Conservation (phyloP, 2,113 vertebrate species). For the Crotophaga sulcirostris region DNA sequence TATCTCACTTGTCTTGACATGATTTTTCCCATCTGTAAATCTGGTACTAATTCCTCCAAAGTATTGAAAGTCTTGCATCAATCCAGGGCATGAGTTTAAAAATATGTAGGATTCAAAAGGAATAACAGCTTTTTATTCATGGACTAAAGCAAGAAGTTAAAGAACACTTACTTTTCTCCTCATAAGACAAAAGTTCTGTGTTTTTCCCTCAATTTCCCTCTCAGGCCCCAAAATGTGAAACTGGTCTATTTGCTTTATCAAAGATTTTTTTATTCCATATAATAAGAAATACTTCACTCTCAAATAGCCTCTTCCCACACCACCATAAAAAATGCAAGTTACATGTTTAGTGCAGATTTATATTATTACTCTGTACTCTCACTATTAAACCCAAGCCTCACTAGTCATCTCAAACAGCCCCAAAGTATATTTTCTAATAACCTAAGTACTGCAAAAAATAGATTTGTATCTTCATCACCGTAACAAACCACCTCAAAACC, state of each 20-base stretch:
- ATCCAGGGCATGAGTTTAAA: neutral
- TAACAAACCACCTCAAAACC: neutral
- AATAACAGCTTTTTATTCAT: neutral
- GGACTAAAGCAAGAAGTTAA: neutral
- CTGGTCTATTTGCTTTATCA: neutral
- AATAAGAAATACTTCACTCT: neutral
- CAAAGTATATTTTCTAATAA: neutral
- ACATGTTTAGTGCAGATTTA: neutral
- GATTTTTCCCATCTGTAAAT: neutral
- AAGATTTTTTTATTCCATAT: neutral
- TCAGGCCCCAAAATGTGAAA: neutral
- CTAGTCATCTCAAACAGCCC: neutral
- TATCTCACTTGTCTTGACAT: neutral
- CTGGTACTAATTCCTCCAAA: neutral
- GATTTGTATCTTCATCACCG: neutral
- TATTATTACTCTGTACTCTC: neutral
- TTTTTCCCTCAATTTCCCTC: neutral
- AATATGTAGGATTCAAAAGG: neutral
- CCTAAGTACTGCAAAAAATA: neutral
- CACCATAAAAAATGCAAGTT: neutral
- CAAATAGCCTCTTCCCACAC: neutral
- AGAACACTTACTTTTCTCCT: neutral
- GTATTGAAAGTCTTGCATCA: neutral
- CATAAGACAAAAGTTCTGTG: neutral
- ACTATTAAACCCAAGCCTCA: neutral